Conservation (phyloP, 2,888 invertebrate genomes). For the Drosophila sordidula region DNA sequence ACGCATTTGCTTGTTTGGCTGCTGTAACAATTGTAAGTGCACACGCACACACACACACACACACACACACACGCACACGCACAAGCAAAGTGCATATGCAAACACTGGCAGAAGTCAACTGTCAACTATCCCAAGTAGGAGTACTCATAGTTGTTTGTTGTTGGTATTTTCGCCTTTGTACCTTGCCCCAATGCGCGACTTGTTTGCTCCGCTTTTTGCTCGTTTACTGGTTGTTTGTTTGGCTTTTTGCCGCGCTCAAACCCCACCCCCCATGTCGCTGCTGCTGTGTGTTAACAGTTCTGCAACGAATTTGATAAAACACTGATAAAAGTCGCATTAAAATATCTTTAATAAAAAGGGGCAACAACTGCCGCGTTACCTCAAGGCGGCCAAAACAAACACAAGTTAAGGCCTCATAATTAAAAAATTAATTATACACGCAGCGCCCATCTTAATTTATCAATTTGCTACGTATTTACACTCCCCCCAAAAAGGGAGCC, state of each 20-base stretch:
- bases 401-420: constrained; percentile 69
- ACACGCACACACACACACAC: neutral
- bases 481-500: constrained; percentile 17
- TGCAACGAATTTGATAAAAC: constrained; percentile 61
- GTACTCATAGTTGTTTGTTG: constrained; percentile 30
- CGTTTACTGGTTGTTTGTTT: constrained; percentile 38
- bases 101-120: constrained; percentile 46
- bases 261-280: neutral
- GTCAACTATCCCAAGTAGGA: constrained; percentile 36
- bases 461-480: constrained; percentile 59
- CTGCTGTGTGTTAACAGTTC: constrained; percentile 28
- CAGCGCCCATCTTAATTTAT: constrained; percentile 54
- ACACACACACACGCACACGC: neutral
- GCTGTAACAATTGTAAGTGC: constrained; percentile 14
- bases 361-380: constrained; percentile 35
- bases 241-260: neutral
- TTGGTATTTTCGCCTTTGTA: constrained; percentile 18
- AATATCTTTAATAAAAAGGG: constrained; percentile 36
- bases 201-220: constrained; percentile 32
- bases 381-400: constrained; percentile 61
- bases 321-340: constrained; percentile 51
- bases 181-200: constrained; percentile 20
- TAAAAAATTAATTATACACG: constrained; percentile 74
- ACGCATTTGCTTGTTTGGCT: constrained; percentile 1
- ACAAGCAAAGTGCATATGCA: constrained; percentile 33